These are phyloP conservation scores for Scaptomyza parva DNA, from an alignment of 2,888 invertebrate genomes.

Conservation along the genomic window DNA sequence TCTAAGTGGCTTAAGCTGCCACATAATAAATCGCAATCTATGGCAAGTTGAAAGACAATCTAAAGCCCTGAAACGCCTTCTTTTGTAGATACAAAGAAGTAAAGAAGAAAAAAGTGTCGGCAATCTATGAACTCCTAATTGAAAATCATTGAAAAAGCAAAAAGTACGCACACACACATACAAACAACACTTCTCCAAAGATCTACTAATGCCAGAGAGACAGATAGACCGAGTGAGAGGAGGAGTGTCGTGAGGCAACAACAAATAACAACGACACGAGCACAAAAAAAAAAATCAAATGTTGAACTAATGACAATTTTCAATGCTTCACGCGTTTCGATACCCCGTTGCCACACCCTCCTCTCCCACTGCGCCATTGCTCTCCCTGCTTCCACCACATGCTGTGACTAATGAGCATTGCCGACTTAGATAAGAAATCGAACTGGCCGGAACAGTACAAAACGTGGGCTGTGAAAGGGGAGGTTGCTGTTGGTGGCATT, in stretches of 20 bases:
- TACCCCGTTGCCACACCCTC: constrained; percentile 31
- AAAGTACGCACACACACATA: constrained; percentile 32
- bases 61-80: constrained; percentile 43
- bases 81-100: constrained; percentile 4
- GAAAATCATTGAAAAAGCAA: constrained; percentile 73
- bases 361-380: not conserved
- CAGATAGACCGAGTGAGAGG: not conserved
- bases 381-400: constrained; percentile 14
- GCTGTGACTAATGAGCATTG: constrained; percentile 76
- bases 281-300: constrained; percentile 50
- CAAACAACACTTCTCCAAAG: constrained; percentile 8
- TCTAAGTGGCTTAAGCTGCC: constrained; percentile 41
- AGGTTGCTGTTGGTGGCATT: constrained; percentile 23
- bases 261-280: constrained; percentile 34
- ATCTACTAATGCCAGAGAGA: constrained; percentile 2
- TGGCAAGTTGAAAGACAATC: constrained; percentile 41
- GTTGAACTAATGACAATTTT: constrained; percentile 78
- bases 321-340: constrained; percentile 71
- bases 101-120: constrained; percentile 50
- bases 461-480: not conserved
- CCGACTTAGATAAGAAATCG: constrained; percentile 70
- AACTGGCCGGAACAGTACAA: constrained; percentile 32
- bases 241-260: not conserved
- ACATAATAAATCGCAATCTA: constrained; percentile 59
- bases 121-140: constrained; percentile 68